A percentile compares a stretch with the other conserved stretches of the same genome.
Evolutionary conservation across 2,113 vertebrate genomes (phyloP).

Genomic region (Marmota monax): DNA sequence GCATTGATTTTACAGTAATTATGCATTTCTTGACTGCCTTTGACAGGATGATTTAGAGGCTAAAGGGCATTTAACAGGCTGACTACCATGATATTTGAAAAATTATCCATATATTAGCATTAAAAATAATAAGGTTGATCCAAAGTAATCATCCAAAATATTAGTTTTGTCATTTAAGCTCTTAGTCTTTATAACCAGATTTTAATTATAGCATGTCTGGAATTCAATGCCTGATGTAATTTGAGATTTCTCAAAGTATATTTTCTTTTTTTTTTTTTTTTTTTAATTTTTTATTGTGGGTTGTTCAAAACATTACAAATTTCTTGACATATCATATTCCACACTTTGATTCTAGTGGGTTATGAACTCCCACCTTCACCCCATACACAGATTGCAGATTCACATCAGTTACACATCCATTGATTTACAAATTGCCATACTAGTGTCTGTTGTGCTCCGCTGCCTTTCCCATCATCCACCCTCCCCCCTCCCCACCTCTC

Average conservation of each 20-base stretch:
- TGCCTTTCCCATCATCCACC: too few relatives aligned
- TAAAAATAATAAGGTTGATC: conserved; percentile 37
- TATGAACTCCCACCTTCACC: too few relatives aligned
- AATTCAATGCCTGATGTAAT: neutral
- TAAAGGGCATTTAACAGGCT: conserved; percentile 15
- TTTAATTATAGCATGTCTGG: neutral
- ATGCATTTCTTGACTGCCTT: neutral
- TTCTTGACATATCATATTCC: too few relatives aligned
- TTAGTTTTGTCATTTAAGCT: neutral
- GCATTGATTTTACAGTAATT: conserved; percentile 35
- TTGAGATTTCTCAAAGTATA: neutral
- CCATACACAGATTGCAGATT: too few relatives aligned
- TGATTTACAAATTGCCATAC: too few relatives aligned
- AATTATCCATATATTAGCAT: neutral
- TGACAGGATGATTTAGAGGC: conserved; percentile 28
- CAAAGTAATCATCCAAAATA: conserved; percentile 49
- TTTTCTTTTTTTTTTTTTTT: too few relatives aligned
- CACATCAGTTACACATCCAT: too few relatives aligned
- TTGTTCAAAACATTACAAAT: too few relatives aligned
- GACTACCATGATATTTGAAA: conserved; percentile 28
- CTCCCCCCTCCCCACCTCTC: too few relatives aligned
- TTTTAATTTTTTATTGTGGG: too few relatives aligned
- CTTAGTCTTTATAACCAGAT: neutral
- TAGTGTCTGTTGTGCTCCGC: too few relatives aligned
- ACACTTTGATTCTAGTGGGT: too few relatives aligned